These are phyloP conservation scores for Nematolebias whitei DNA, from an alignment of 2,113 vertebrate genomes.

Conservation along the genomic window DNA sequence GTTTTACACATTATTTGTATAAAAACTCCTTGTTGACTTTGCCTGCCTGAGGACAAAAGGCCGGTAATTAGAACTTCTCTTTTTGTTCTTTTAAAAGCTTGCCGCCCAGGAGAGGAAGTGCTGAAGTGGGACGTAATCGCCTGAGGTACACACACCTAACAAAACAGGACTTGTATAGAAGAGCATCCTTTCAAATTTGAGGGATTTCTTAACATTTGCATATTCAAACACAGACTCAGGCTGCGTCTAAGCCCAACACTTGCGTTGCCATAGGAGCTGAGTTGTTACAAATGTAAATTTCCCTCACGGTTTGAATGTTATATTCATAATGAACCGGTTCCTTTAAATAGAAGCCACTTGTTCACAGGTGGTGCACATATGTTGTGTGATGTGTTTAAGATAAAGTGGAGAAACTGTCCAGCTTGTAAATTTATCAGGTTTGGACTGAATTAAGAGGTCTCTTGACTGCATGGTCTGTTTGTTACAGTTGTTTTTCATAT, in stretches of 20 bases:
- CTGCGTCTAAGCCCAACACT: conserved; percentile 5
- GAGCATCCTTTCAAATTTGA: conserved; percentile 19
- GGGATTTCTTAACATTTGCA: conserved; percentile 15
- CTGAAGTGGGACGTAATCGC: conserved; percentile 8
- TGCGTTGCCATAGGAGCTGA: conserved; percentile 22
- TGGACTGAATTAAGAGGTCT: conserved; percentile 55
- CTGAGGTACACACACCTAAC: conserved; percentile 1
- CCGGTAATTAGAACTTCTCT: conserved; percentile 6
- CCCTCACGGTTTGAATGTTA: conserved; percentile 30
- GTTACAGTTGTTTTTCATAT: conserved; percentile 57
- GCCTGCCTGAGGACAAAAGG: conserved; percentile 10
- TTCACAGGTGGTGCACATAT: conserved; percentile 34
- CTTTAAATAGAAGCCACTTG: conserved; percentile 16
- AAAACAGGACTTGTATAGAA: conserved; percentile 19
- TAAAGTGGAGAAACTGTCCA: conserved; percentile 25
- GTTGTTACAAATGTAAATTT: conserved; percentile 33
- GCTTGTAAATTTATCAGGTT: conserved; percentile 35
- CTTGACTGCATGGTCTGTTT: conserved; percentile 72
- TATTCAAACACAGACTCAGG: conserved; percentile 4
- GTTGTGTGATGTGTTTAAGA: conserved; percentile 36
- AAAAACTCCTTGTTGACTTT: conserved; percentile 4
- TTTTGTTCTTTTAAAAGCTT: conserved; percentile 25
- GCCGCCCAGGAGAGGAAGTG: conserved; percentile 10
- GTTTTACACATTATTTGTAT: neutral
- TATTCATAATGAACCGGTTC: conserved; percentile 36